Evolutionary conservation across 2,797 vertebrate species (phyloP).

Genomic region (Staurois parvus): DNA sequence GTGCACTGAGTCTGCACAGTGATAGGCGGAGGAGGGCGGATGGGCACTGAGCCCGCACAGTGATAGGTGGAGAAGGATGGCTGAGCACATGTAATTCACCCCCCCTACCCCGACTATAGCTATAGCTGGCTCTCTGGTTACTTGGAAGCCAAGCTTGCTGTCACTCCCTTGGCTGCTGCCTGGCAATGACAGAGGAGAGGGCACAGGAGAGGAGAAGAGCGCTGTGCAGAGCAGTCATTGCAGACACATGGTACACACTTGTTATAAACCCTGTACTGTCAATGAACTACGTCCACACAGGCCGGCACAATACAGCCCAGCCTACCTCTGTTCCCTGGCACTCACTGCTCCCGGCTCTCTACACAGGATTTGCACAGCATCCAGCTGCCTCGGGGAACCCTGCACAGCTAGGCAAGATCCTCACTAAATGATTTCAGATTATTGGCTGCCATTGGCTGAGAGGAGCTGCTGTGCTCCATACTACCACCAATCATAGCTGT

Average conservation of each 20-base stretch:
- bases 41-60: too few relatives aligned
- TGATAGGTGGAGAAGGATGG: too few relatives aligned
- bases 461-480: constrained; percentile 15
- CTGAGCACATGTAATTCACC: too few relatives aligned
- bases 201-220: constrained; percentile 8
- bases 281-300: too few relatives aligned
- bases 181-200: constrained; percentile 20
- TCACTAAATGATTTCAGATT: constrained; percentile 18
- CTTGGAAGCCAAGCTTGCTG: constrained; percentile 87
- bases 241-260: not conserved
- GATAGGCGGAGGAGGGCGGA: too few relatives aligned
- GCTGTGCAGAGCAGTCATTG: constrained; percentile 18
- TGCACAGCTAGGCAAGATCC: constrained; percentile 21
- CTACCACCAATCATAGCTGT: constrained; percentile 44
- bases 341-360: not conserved
- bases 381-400: constrained; percentile 45
- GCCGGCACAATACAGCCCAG: not conserved
- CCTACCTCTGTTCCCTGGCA: not conserved
- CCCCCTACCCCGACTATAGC: too few relatives aligned
- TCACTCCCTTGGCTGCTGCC: constrained; percentile 79
- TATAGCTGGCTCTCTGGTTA: constrained; percentile 90
- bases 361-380: constrained; percentile 9
- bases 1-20: too few relatives aligned
- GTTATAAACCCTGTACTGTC: too few relatives aligned
- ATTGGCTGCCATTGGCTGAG: constrained; percentile 8